A percentile compares a stretch with the other conserved stretches of the same genome.
Evolutionary conservation across 2,797 vertebrate genomes (phyloP).

Genomic region (Octomys mimax): DNA sequence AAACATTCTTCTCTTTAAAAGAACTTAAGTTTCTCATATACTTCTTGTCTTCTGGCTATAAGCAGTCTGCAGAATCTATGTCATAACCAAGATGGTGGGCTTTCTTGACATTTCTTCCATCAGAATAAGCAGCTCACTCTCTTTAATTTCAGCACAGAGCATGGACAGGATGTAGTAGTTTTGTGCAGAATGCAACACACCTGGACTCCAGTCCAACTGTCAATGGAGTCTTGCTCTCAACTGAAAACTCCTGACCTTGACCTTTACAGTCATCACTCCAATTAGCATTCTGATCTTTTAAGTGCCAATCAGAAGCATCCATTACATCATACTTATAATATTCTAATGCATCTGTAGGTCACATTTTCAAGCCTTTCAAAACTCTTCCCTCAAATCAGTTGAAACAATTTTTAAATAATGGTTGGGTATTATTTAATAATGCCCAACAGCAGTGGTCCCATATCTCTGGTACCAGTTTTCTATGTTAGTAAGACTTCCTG

Average conservation of each 20-base stretch:
- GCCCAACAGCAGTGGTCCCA: background rate
- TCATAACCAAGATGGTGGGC: background rate
- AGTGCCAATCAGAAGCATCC: background rate
- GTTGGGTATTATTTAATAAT: no score
- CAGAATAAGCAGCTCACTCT: background rate
- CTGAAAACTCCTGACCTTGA: background rate
- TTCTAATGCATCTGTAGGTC: background rate
- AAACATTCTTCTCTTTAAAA: no score
- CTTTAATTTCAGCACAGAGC: background rate
- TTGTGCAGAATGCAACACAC: background rate
- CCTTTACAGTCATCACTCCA: background rate
- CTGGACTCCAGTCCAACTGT: background rate
- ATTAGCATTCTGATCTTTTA: background rate
- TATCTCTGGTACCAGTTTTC: background rate
- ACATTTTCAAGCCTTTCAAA: background rate
- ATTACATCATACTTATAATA: background rate
- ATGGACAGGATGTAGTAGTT: background rate
- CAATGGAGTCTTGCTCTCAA: background rate
- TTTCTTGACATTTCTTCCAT: background rate
- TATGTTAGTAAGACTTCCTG: background rate
- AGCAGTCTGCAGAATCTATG: background rate
- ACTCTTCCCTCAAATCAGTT: background rate
- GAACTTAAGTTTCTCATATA: background rate
- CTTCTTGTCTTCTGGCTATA: background rate
- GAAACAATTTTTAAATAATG: background rate